A percentile compares a stretch with the other conserved stretches of the same genome.
Conservation (phyloP, 2,797 vertebrate species). For the Capromys pilorides region DNA sequence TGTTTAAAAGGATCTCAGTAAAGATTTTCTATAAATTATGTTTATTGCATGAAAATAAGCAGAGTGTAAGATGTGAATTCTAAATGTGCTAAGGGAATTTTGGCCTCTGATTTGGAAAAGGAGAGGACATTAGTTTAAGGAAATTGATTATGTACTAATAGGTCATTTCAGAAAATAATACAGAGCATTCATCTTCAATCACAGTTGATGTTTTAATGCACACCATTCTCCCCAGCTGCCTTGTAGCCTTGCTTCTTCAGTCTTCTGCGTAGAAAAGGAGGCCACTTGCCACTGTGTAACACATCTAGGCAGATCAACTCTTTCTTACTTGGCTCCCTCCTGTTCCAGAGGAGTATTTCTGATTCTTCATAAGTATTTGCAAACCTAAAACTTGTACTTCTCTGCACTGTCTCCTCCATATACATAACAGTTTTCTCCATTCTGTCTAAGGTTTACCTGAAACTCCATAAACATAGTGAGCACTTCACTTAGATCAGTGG, state of each 20-base stretch:
- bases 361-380: not conserved
- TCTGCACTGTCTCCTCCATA: not conserved
- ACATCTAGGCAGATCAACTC: not conserved
- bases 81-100: not conserved
- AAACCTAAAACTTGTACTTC: not conserved
- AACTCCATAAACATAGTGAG: not conserved
- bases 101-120: constrained; percentile 54
- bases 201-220: not conserved
- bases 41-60: constrained; percentile 49
- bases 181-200: not conserved
- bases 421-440: not conserved
- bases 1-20: constrained; percentile 45
- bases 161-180: constrained; percentile 40
- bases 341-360: not conserved
- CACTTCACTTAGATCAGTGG: not conserved
- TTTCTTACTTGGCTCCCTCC: not conserved
- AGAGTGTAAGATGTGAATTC: not conserved
- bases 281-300: not conserved
- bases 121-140: not conserved
- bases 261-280: not conserved
- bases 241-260: not conserved
- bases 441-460: not conserved
- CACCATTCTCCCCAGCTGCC: not conserved
- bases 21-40: constrained; percentile 63
- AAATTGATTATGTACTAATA: constrained; percentile 56